Conservation (phyloP, 2,113 vertebrate genomes). For the Tragelaphus scriptus region DNA sequence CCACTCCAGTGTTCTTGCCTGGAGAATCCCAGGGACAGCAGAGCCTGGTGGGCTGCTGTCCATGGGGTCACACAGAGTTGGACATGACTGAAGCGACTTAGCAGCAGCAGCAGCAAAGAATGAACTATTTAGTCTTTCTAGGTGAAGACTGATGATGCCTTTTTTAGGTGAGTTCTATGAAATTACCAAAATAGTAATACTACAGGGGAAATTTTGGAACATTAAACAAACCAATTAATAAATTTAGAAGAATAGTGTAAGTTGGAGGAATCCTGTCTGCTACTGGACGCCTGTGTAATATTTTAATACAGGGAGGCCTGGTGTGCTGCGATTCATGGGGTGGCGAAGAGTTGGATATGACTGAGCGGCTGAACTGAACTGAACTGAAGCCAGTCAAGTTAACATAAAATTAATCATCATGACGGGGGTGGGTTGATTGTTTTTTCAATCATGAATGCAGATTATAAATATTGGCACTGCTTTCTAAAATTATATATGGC, state of each 20-base stretch:
- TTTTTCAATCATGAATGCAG: neutral
- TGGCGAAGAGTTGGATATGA: fast-evolving
- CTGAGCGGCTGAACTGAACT: no score
- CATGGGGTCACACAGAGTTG: no score
- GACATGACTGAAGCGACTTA: no score
- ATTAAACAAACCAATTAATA: neutral
- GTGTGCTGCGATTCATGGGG: no score
- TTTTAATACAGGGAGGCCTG: neutral
- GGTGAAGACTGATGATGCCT: neutral
- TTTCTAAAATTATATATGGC: neutral
- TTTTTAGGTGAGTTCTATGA: neutral
- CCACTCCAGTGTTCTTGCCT: no score
- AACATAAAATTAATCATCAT: neutral
- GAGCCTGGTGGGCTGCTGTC: no score
- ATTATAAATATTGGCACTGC: neutral
- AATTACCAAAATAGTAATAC: neutral
- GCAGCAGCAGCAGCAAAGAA: neutral
- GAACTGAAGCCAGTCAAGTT: neutral
- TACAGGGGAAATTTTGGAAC: neutral
- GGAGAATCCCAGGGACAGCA: no score
- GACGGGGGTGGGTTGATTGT: neutral
- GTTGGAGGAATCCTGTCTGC: neutral
- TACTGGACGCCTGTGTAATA: neutral
- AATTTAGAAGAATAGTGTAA: neutral
- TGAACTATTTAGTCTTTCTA: neutral